Evolutionary conservation across 2,797 vertebrate genomes (phyloP), one percentile per base, ranked within the genome.

Genomic region (Mastacembelus armatus): DNA sequence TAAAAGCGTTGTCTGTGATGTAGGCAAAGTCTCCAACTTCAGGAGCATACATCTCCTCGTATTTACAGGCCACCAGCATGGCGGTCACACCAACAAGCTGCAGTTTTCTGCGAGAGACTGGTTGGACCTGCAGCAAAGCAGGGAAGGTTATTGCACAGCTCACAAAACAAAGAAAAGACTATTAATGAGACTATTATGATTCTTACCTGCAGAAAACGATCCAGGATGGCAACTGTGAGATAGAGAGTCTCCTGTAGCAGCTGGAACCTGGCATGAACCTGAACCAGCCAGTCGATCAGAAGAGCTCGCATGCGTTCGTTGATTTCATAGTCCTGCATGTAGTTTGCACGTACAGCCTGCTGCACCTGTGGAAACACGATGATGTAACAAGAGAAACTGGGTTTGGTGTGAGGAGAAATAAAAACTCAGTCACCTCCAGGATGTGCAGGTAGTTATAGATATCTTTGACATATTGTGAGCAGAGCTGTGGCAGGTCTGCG

Each of bases 171-270:
- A 10, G 2, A 33, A 3, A 1, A 15, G 6, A 24, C 0, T 1
- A 2, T 4, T 0, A 3, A 4, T 2, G 0, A 1, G 24, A 7
- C n/a, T n/a, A n/a, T n/a, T n/a, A n/a, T 1, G 0, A 7, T 4
- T 1, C n/a, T 22, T 59, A 96, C 98, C 89, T 99, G 97, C 11
- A 98, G 92, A 40, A 96, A 98, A 0, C 96, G 95, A 74, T 99
- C 98, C 73, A 98, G 90, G 68, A 98, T 5, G 0, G 95, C 95
- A 10, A 99, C 85, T 0, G 96, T 95, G 94, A 98, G 95, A 85
- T 96, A 98, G 67, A 99, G 91, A 0, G 97, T 98, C 74, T 99
- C 98, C 86, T 96, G 97, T 84, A 99, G 90, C 50, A 99, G 95
- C 77, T 93, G 94, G 80, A 99, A 98, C 54, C 95, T 94, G 39